Evolutionary conservation across 2,888 invertebrate genomes (phyloP).

Genomic region (Heliothis peltigera): DNA sequence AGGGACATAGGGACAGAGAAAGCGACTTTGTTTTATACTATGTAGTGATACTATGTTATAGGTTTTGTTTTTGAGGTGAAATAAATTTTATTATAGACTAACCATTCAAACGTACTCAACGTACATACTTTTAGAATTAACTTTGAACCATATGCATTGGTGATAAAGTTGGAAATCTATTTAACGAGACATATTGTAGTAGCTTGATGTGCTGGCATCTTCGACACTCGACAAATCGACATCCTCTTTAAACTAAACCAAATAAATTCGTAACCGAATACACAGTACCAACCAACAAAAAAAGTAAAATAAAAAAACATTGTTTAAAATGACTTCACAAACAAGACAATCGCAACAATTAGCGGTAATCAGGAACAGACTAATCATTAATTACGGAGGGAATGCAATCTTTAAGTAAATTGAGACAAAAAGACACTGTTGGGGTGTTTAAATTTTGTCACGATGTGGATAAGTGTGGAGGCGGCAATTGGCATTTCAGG

Average conservation of each 20-base stretch:
- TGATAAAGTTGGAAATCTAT: no score
- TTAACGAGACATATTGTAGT: no score
- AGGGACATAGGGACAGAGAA: no score
- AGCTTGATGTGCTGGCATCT: no score
- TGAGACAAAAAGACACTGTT: conserved; percentile 76
- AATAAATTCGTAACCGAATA: conserved; percentile 19
- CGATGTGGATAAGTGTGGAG: conserved; percentile 30
- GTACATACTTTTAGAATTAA: no score
- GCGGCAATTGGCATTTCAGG: not conserved
- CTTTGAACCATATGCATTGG: no score
- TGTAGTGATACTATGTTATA: no score
- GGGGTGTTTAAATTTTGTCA: conserved; percentile 53
- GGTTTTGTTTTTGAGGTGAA: no score
- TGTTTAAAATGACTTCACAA: conserved; percentile 65
- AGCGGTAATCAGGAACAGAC: conserved; percentile 81
- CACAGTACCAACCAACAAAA: conserved; percentile 19
- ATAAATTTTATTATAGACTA: no score
- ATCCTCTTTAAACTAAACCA: conserved; percentile 7
- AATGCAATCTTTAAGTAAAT: conserved; percentile 83
- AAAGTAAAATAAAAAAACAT: conserved; percentile 50
- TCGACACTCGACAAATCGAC: no score
- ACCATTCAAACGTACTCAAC: no score
- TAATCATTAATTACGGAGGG: conserved; percentile 82
- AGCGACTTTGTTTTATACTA: no score
- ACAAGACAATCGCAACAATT: conserved; percentile 71